A percentile compares a stretch with the other conserved stretches of the same genome.
phyloP scores from a whole-genome alignment of 2,797 vertebrate genomes.

The Myripristis jacobus region DNA sequence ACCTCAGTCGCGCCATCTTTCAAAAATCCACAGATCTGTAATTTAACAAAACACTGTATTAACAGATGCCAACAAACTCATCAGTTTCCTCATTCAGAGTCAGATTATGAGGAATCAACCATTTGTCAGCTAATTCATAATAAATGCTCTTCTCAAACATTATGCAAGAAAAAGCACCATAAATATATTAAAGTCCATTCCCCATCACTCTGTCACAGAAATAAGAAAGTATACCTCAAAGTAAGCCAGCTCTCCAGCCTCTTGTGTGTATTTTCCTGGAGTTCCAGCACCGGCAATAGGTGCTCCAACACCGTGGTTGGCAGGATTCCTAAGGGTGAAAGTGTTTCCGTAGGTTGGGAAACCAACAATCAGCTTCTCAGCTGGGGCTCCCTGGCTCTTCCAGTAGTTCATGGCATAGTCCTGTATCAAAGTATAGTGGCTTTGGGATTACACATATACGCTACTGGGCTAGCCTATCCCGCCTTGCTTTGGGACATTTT shows the following conservation, averaged over 20 bases:
- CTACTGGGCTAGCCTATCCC: not conserved
- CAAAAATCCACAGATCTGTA: slow-evolving; percentile 74
- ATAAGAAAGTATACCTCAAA: slow-evolving; percentile 66
- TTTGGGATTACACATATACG: not conserved
- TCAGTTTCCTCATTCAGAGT: slow-evolving; percentile 8
- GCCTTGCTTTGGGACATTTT: not conserved
- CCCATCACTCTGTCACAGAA: not conserved
- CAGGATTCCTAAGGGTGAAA: slow-evolving; percentile 68
- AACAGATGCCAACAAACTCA: slow-evolving; percentile 22
- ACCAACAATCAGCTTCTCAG: slow-evolving; percentile 77
- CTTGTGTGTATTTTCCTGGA: slow-evolving; percentile 74
- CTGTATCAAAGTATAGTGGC: slow-evolving; percentile 36
- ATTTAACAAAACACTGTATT: slow-evolving; percentile 33
- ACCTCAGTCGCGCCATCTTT: slow-evolving; percentile 66
- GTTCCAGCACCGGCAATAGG: slow-evolving; percentile 64
- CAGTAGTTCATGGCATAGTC: slow-evolving; percentile 77
- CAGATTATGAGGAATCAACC: slow-evolving; percentile 9
- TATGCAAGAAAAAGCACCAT: slow-evolving; percentile 8
- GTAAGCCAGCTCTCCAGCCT: slow-evolving; percentile 75
- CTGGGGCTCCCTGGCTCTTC: slow-evolving; percentile 71
- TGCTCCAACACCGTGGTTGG: slow-evolving; percentile 69
- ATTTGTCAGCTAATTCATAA: not conserved
- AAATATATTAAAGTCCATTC: slow-evolving; percentile 9
- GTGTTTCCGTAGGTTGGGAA: slow-evolving; percentile 75
- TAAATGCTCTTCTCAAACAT: not conserved